Conservation (phyloP, 1,140 invertebrate species). For the Drosophila obscura region DNA sequence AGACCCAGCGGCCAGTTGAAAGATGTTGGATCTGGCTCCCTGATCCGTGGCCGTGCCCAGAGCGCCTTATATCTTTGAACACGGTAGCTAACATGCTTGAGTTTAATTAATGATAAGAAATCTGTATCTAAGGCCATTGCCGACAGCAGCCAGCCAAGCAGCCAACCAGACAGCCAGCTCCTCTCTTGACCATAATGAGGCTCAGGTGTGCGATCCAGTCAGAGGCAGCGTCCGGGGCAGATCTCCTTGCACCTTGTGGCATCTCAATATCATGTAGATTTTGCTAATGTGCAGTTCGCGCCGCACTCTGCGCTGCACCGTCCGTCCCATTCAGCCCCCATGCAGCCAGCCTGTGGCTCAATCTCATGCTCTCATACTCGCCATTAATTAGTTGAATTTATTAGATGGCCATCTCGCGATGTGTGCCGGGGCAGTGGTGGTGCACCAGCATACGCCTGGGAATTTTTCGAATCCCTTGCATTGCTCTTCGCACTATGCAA, state of each 20-base stretch:
- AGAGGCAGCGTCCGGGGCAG: constrained; percentile 33
- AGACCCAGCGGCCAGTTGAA: constrained; percentile 52
- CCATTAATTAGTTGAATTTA: constrained; percentile 84
- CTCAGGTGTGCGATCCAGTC: constrained; percentile 54
- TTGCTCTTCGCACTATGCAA: constrained; percentile 75
- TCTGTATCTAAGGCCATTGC: constrained; percentile 82
- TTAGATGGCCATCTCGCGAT: constrained; percentile 78
- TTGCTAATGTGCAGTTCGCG: constrained; percentile 78
- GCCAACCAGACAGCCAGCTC: constrained; percentile 9
- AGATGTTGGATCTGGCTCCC: constrained; percentile 31
- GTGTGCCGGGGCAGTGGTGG: constrained; percentile 24
- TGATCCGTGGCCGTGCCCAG: constrained; percentile 29
- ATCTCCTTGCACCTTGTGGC: constrained; percentile 56
- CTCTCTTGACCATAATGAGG: constrained; percentile 51
- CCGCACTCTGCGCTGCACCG: constrained; percentile 19
- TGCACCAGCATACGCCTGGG: constrained; percentile 69
- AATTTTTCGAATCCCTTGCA: constrained; percentile 80
- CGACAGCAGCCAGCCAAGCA: constrained; percentile 36
- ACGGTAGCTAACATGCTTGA: constrained; percentile 84
- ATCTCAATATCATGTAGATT: constrained; percentile 84
- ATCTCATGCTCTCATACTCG: constrained; percentile 81
- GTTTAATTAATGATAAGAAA: constrained; percentile 84
- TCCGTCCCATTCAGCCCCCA: background rate
- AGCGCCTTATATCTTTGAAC: constrained; percentile 75
- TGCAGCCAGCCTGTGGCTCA: constrained; percentile 40